phyloP scores from a whole-genome alignment of 2,113 vertebrate species.

The Harpagus bidentatus region DNA sequence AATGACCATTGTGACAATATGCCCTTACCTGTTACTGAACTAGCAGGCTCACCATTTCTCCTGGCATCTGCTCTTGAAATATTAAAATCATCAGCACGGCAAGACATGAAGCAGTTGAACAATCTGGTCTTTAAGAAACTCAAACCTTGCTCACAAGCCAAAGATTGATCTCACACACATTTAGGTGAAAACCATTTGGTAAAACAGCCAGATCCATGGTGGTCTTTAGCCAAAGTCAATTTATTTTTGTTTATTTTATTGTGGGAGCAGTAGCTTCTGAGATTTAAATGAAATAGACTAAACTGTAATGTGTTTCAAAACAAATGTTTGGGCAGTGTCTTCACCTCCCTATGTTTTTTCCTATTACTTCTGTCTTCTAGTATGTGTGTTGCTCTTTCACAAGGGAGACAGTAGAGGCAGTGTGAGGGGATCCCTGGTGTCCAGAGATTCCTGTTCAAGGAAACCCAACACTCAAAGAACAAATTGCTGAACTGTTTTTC shows the following conservation, averaged over 20 bases:
- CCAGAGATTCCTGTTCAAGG: neutral
- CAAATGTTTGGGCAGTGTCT: neutral
- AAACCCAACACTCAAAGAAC: neutral
- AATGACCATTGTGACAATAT: constrained; percentile 7
- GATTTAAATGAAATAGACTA: neutral
- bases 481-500: neutral
- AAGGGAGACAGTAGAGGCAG: neutral
- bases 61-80: constrained; percentile 38
- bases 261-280: neutral
- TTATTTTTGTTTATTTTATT: constrained; percentile 21
- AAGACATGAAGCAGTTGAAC: constrained; percentile 25
- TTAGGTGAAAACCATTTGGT: constrained; percentile 16
- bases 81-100: constrained; percentile 24
- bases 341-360: neutral
- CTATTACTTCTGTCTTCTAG: neutral
- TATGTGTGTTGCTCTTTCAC: neutral
- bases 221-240: neutral
- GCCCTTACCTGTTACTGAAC: neutral
- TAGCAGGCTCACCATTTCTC: constrained; percentile 21
- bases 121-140: constrained; percentile 49
- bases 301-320: constrained; percentile 2
- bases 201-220: neutral
- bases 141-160: neutral
- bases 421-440: neutral
- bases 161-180: constrained; percentile 27